Evolutionary conservation across 2,888 invertebrate species (phyloP).

Genomic region (Drosophila ezoana): DNA sequence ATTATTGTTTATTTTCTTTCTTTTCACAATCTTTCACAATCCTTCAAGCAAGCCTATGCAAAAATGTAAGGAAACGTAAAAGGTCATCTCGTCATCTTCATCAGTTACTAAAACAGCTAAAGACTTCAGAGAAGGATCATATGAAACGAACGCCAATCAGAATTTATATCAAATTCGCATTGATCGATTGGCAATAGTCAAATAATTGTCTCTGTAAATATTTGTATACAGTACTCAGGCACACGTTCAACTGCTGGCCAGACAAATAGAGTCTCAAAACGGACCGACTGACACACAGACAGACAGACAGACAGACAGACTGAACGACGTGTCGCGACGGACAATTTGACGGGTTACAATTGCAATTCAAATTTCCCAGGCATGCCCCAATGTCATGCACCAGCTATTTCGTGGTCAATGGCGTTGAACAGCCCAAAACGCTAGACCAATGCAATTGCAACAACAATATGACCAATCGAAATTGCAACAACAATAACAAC

Average conservation of each 20-base stretch:
- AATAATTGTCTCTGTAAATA: background rate
- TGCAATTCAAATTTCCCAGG: constrained; percentile 31
- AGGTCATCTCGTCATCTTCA: too few relatives aligned
- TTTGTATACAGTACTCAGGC: background rate
- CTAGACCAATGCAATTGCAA: constrained; percentile 19
- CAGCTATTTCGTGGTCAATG: constrained; percentile 66
- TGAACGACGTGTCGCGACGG: background rate
- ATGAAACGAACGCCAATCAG: background rate
- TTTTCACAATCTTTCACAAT: too few relatives aligned
- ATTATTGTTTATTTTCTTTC: too few relatives aligned
- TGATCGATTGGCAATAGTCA: constrained; percentile 9
- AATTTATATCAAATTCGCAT: background rate
- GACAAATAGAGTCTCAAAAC: constrained; percentile 7
- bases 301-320: background rate
- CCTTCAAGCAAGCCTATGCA: too few relatives aligned
- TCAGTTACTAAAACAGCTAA: too few relatives aligned
- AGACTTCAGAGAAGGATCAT: background rate
- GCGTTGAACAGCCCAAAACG: constrained; percentile 45
- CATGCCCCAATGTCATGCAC: constrained; percentile 44
- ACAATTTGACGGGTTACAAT: constrained; percentile 3
- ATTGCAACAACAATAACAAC: constrained; percentile 5
- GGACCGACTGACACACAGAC: background rate
- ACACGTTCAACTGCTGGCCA: background rate
- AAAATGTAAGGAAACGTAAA: too few relatives aligned
- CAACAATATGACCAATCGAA: constrained; percentile 12